phyloP scores from a whole-genome alignment of 2,888 invertebrate species.

The Meloe dianella region DNA sequence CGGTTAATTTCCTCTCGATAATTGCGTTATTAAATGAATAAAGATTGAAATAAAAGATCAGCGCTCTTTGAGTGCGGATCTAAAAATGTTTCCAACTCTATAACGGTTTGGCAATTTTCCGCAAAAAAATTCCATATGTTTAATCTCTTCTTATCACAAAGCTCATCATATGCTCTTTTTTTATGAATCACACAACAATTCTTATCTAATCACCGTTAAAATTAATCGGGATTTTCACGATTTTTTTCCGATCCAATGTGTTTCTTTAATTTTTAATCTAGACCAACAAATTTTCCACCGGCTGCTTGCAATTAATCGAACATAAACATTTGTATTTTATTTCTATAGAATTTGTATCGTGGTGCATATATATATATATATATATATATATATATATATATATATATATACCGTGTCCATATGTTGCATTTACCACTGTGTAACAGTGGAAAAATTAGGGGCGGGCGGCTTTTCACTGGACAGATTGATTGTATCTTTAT shows the following conservation, averaged over 20 bases:
- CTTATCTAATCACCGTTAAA: conserved; percentile 6
- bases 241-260: not conserved
- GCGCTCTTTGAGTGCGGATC: too few species aligned
- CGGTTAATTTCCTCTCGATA: too few species aligned
- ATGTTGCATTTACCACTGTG: conserved; percentile 28
- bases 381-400: too few species aligned
- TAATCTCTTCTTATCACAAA: not conserved
- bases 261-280: not conserved
- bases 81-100: too few species aligned
- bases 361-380: conserved; percentile 6
- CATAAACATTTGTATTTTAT: conserved; percentile 8
- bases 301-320: conserved; percentile 10
- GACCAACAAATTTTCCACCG: not conserved
- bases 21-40: too few species aligned
- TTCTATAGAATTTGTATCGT: conserved; percentile 5
- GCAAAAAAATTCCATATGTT: not conserved
- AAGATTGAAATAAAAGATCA: too few species aligned
- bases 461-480: conserved; percentile 33
- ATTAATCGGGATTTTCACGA: not conserved
- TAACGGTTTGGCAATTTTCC: not conserved
- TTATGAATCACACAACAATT: not conserved
- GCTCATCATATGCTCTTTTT: not conserved
- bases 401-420: conserved; percentile 24
- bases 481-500: conserved; percentile 55
- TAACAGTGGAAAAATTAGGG: not conserved